Base-by-base conservation (phyloP, 2,113 vertebrate species). In the Equus quagga region DNA sequence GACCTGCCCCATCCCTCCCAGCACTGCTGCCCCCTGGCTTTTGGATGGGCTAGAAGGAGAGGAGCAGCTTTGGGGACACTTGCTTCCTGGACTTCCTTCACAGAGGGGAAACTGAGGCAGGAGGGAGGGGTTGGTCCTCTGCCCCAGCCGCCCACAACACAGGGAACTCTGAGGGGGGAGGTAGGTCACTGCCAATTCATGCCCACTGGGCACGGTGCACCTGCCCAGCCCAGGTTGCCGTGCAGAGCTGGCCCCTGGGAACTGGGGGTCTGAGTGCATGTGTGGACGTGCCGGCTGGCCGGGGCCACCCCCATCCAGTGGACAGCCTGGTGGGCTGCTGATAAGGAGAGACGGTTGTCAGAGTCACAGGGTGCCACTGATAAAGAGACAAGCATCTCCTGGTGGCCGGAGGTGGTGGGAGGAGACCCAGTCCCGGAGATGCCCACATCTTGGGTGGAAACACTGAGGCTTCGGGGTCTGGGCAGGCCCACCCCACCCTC, bases 341-440 rank as follows among this genome's bases (percentile, higher is more conserved):
- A 96, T 97, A 97, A 98, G 83, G 21, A 95, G 65, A 80, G 82
- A 79, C 97, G 1, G 93, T 98, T 94, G 93, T 93, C 93, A 85
- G 73, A 89, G 86, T 96, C 95, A 96, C 46, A 19, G 65, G 90
- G 86, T 15, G 44, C 88, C 73, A 5, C 91, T 94, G 96, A 94
- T 93, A 94, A 92, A 24, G 82, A 96, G 98, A 98, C 91, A 97
- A 96, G 83, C 92, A 97, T 97, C 98, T 98, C 85, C 87, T 15
- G 2, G 96, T 73, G 95, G 95, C 95, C 73, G 67, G 97, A 97
- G 82, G 46, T 49, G 51, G 54, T 33, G 70, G 65, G 87, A 51
- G n/a, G 70, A 73, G 82, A 11, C 28, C 56, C 28, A 0, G 41
- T 26, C 82, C 72, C 2, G 3, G 73, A 67, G 76, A 13, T 13